Evolutionary conservation across 92 coral and sea anemone genomes (phyloP).

Genomic region (Blastomussa wellsi): DNA sequence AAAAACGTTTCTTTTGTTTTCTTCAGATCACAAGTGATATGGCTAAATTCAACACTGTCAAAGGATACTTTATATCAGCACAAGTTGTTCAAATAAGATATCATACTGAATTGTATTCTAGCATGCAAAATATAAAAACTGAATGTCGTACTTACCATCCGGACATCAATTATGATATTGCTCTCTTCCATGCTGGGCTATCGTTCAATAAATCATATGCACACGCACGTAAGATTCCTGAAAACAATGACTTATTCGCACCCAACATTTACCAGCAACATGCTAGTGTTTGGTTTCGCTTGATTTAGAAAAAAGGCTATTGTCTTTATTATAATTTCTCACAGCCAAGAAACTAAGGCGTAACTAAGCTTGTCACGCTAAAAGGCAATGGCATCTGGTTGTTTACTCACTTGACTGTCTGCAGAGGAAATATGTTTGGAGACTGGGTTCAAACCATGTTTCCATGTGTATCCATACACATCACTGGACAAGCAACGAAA

Average conservation of each 20-base stretch:
- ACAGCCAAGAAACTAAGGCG: not conserved
- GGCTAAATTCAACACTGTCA: not conserved
- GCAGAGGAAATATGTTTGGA: not conserved
- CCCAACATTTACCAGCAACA: not conserved
- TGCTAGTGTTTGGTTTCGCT: not conserved
- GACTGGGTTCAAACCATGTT: not conserved
- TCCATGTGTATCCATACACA: too few relatives aligned
- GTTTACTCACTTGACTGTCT: not conserved
- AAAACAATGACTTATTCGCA: not conserved
- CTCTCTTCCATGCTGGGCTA: conserved; percentile 15
- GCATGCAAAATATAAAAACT: not conserved
- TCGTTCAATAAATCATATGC: not conserved
- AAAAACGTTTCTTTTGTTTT: not conserved
- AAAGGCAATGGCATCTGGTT: not conserved
- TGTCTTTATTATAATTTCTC: not conserved
- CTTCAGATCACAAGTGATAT: not conserved
- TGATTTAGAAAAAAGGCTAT: not conserved
- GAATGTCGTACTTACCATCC: conserved; percentile 4
- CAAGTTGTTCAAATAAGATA: not conserved
- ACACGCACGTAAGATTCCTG: not conserved
- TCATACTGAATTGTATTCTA: not conserved
- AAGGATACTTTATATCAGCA: not conserved
- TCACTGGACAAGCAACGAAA: too few relatives aligned
- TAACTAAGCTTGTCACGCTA: not conserved
- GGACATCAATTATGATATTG: conserved; percentile 5